Base-by-base conservation (phyloP, 1,140 invertebrate genomes). In the Hesperophylax magnus region DNA sequence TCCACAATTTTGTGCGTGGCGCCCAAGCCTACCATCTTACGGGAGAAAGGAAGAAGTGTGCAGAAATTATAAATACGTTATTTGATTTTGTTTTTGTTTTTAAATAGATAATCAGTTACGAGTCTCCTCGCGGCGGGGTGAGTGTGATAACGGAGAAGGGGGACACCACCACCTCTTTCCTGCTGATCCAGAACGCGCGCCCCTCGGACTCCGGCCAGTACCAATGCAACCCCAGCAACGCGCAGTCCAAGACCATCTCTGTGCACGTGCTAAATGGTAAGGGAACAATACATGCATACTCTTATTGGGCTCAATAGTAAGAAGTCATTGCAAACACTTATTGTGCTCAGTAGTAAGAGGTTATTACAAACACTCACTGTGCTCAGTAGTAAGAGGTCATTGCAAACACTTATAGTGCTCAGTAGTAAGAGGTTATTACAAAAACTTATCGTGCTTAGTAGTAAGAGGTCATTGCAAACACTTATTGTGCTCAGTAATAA, bases 61-160 rank as follows among this genome's bases (percentile, higher is more conserved):
- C 5, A 39, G 8, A 8, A 39, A 39, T 9, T 7, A 39, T 1
- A 9, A 8, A 39, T 31, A 8, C 34, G 9, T 1, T 39, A 8
- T 39, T 39, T 39, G 34, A 47, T 47, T 47, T 47, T 0, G 39
- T 22, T 61, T 67, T 71, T 74, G 78, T 71, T 65, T 72, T 53
- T 72, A 34, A 18, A 3, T 47, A 84, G 83, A 82, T 82, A 87
- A 94, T 95, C 86, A 94, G 94, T 90, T 95, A 94, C 88, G 94
- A 94, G 86, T 94, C 93, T 74, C 92, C 93, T 3, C 88, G 94
- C 81, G 94, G 94, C 47, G 94, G 94, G 7, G 93, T 95, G 61
- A 93, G 92, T 79, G 93, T 95, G 31, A 93, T 94, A 85, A 94
- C 93, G 34, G 94, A 94, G 87, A 94, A 94, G 87, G 93, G 93